Evolutionary conservation across 2,888 invertebrate genomes (phyloP).

Genomic region (Tachystola acroxantha): DNA sequence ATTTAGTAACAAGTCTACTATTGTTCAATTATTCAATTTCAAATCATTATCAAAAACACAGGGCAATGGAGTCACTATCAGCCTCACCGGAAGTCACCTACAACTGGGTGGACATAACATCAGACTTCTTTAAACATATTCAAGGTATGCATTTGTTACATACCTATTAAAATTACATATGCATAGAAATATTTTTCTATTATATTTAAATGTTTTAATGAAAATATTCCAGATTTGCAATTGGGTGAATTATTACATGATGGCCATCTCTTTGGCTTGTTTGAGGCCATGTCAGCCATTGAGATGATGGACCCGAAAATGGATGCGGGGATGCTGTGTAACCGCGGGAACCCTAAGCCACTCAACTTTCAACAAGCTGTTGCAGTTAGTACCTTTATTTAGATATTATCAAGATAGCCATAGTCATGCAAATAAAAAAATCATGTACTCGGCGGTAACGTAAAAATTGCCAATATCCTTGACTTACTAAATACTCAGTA

Average conservation of each 20-base stretch:
- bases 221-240: constrained; percentile 80
- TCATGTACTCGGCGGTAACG: neutral
- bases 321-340: constrained; percentile 99
- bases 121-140: constrained; percentile 65
- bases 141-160: constrained; percentile 55
- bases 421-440: neutral
- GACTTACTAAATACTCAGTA: neutral
- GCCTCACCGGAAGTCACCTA: constrained; percentile 68
- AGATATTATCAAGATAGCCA: no score
- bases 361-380: constrained; percentile 93
- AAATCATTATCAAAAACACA: no score
- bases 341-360: constrained; percentile 90
- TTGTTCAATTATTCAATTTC: no score
- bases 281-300: constrained; percentile 99
- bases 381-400: constrained; percentile 69
- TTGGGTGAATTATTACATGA: constrained; percentile 96
- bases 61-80: constrained; percentile 63
- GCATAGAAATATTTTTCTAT: no score
- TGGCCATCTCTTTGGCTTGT: constrained; percentile 90
- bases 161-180: no score
- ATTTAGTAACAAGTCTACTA: no score
- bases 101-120: constrained; percentile 84
- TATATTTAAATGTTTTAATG: no score
- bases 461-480: no score
- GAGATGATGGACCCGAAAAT: constrained; percentile 99